Evolutionary conservation across 2,888 invertebrate species (phyloP).

Genomic region (Gisinianus flammeolus): DNA sequence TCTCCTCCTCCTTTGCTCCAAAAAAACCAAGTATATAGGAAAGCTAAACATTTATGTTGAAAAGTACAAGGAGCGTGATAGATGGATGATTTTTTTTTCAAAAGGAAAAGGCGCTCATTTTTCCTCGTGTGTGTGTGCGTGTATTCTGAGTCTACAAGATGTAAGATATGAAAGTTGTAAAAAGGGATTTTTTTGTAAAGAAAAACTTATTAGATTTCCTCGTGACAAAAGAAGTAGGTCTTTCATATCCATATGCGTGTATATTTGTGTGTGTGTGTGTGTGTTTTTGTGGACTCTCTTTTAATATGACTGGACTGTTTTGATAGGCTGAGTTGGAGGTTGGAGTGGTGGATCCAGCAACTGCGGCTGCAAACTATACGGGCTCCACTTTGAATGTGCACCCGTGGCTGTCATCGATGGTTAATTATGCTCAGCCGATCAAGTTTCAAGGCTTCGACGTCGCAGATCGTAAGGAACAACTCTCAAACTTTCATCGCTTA

Average conservation of each 20-base stretch:
- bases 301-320: not conserved
- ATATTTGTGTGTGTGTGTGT: not conserved
- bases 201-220: conserved; percentile 1
- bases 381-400: conserved; percentile 99
- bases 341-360: conserved; percentile 62
- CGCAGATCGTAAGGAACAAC: conserved; percentile 79
- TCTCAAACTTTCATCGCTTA: not conserved
- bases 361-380: conserved; percentile 77
- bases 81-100: too few relatives aligned
- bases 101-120: too few relatives aligned
- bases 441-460: conserved; percentile 98
- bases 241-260: too few relatives aligned
- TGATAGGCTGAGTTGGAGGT: conserved; percentile 19
- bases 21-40: too few relatives aligned
- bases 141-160: too few relatives aligned
- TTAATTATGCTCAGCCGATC: conserved; percentile 99
- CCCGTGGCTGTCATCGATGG: conserved; percentile 97
- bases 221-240: not conserved
- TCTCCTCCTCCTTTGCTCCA: too few relatives aligned
- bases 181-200: too few relatives aligned
- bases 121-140: too few relatives aligned
- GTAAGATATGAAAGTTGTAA: too few relatives aligned
- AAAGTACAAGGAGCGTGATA: too few relatives aligned
- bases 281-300: not conserved
- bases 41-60: too few relatives aligned